Percentiles rank a stretch among this genome's conserved stretches.
phyloP scores from a whole-genome alignment of 2,888 invertebrate species.

The Watsonalla cultraria region DNA sequence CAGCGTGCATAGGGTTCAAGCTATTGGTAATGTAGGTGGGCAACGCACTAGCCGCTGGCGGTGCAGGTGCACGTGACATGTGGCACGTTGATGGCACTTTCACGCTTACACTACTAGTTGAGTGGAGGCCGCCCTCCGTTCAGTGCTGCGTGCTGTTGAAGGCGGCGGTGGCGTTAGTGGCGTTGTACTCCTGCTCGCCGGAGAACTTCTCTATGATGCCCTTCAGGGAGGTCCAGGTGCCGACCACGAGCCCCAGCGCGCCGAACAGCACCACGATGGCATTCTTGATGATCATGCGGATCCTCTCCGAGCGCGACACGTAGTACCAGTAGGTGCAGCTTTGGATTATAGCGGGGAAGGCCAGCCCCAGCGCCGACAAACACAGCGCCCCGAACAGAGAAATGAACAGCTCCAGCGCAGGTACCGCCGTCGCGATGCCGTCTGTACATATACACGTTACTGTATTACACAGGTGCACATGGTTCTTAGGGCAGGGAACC shows the following conservation, averaged over 20 bases:
- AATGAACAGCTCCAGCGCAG: constrained; percentile 89
- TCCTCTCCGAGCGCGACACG: constrained; percentile 72
- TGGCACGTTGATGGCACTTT: no score
- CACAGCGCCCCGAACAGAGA: constrained; percentile 93
- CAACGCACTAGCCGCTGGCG: no score
- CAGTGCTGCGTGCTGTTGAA: not conserved
- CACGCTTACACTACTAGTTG: no score
- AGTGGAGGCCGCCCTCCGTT: no score
- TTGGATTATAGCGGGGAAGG: constrained; percentile 94
- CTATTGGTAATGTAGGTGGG: no score
- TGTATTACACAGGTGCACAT: not conserved
- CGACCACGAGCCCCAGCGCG: constrained; percentile 82
- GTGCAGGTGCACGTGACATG: no score
- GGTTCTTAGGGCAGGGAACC: no score
- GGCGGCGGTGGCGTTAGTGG: constrained; percentile 30
- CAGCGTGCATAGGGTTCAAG: no score
- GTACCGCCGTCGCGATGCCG: constrained; percentile 89
- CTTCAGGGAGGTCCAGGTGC: constrained; percentile 83
- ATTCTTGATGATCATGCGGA: constrained; percentile 81
- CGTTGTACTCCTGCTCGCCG: constrained; percentile 17
- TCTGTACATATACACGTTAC: constrained; percentile 73
- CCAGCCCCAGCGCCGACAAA: constrained; percentile 91
- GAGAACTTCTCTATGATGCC: constrained; percentile 81
- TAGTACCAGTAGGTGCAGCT: constrained; percentile 89
- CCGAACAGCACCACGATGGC: constrained; percentile 82